These are phyloP conservation scores for Rhyacophila evoluta DNA, from an alignment of 2,888 invertebrate species.

Conservation along the genomic window DNA sequence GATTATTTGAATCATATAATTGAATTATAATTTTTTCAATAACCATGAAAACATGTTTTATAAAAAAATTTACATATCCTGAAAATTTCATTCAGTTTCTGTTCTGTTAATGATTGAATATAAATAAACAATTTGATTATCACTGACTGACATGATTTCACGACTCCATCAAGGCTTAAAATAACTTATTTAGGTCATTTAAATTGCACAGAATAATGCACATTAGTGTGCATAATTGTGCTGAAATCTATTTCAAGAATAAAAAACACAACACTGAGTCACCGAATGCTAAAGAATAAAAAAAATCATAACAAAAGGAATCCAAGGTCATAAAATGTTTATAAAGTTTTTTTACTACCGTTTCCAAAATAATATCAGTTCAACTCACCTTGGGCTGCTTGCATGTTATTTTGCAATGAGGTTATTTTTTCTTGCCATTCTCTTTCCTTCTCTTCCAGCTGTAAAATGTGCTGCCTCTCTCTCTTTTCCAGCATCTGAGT, in stretches of 20 bases:
- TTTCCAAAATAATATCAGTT: not conserved
- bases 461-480: slow-evolving; percentile 72
- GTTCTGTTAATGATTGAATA: no score
- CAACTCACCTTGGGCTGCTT: slow-evolving; percentile 77
- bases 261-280: not conserved
- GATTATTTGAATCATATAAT: no score
- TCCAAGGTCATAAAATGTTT: not conserved
- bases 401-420: slow-evolving; percentile 62
- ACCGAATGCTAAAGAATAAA: not conserved
- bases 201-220: no score
- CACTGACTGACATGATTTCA: no score
- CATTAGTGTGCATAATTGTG: not conserved
- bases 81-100: no score
- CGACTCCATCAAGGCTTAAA: no score
- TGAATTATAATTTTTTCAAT: no score
- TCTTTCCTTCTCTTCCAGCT: slow-evolving; percentile 73
- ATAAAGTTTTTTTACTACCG: not conserved
- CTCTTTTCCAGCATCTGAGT: slow-evolving; percentile 61
- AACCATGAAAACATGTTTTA: no score
- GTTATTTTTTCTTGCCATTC: slow-evolving; percentile 70
- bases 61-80: no score
- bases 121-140: no score
- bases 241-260: not conserved
- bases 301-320: not conserved
- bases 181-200: no score